Base-by-base conservation (phyloP, 1,140 invertebrate species). In the Neodiprion pinetum region DNA sequence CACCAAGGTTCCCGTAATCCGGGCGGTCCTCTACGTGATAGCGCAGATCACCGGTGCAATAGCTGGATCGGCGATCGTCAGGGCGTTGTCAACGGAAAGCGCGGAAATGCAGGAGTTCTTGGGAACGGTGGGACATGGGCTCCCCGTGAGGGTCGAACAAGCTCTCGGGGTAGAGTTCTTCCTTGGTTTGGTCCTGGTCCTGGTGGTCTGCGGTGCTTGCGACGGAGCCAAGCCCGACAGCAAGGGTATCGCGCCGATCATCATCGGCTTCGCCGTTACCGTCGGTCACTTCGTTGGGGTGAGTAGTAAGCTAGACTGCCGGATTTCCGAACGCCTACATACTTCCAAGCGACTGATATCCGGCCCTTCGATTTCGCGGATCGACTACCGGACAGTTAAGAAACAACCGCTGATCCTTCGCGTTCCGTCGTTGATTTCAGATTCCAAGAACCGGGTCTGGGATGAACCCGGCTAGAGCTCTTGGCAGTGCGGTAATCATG, bases 161-260 rank as follows among this genome's bases (percentile, higher is more conserved):
- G 97, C 94, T 3, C 90, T 98, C 79, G 95, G 94, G 40, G 91
- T 98, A 72, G 97, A 98, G 87, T 94, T 97, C 85, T 93, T 98
- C 88, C 92, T 98, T 61, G 96, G 96, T 14, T 94, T 98, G 81
- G 90, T 98, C 7, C 90, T 98, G 69, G 93, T 98, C 1, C 90
- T 98, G 47, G 94, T 95, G 0, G 95, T 98, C 8, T 97, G 95
- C 84, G 96, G 96, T 28, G 96, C 95, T 68, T 94, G 93, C 76
- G 96, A 97, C 82, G 88, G 88, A 14, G 89, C 90, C 81, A 92
- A 92, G 77, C 90, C 90, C 1, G 95, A 97, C 82, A 91, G 94
- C 67, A 94, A 94, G 78, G 92, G 93, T 28, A 94, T 95, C 1
- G 96, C 95, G 0, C 95, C 97, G 0, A 89, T 98, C 9, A 94